Conservation (phyloP, 37 sponge, comb jelly and placozoan species). For the Ianthella basta region DNA sequence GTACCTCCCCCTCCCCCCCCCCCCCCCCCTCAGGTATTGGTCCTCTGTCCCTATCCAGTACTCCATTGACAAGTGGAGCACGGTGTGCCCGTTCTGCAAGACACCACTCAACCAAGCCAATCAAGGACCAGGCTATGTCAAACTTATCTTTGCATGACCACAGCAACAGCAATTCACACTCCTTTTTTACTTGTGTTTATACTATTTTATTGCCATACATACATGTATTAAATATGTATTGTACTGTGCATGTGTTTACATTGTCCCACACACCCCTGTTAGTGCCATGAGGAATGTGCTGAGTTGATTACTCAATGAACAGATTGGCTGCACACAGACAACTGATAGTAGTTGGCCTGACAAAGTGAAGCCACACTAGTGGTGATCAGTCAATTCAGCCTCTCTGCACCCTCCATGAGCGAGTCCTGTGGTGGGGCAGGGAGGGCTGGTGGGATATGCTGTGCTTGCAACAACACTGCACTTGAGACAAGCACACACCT, state of each 20-base stretch:
- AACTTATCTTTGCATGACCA: slow-evolving; percentile 4
- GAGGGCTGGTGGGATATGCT: too few relatives aligned
- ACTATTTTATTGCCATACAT: too few relatives aligned
- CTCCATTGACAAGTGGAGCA: slow-evolving; percentile 61
- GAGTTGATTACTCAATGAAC: neutral
- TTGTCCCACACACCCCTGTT: neutral
- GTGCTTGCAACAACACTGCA: too few relatives aligned
- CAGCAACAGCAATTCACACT: neutral
- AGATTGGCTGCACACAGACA: too few relatives aligned
- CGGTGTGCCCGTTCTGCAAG: slow-evolving; percentile 78
- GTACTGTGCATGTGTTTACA: neutral
- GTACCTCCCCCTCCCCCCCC: neutral
- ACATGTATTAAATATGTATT: too few relatives aligned
- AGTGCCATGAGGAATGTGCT: slow-evolving; percentile 2
- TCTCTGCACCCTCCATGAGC: neutral
- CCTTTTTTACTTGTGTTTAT: neutral
- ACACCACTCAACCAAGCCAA: slow-evolving; percentile 20
- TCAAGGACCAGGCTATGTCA: neutral
- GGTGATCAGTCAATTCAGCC: slow-evolving; percentile 6
- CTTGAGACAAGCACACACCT: slow-evolving; percentile 42
- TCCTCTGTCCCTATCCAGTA: slow-evolving; percentile 58
- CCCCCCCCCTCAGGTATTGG: slow-evolving; percentile 67
- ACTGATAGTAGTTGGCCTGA: too few relatives aligned
- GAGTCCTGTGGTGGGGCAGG: neutral
- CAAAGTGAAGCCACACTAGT: too few relatives aligned